A percentile compares a stretch with the other conserved stretches of the same genome.
Evolutionary conservation across 2,797 vertebrate species (phyloP).

Genomic region (Erethizon dorsatum): DNA sequence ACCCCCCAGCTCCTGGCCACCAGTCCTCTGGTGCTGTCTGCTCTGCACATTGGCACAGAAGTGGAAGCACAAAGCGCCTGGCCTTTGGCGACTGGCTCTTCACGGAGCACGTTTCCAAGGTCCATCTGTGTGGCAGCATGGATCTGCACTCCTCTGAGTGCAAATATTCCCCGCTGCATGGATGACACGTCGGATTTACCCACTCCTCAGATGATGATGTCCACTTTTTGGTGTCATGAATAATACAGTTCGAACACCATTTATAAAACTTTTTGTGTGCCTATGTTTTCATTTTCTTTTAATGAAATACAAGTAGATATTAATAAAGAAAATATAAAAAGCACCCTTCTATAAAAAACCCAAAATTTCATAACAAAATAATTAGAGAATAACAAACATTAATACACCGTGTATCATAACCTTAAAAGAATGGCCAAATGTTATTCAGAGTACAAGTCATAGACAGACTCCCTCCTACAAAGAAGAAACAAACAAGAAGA

Average conservation of each 20-base stretch:
- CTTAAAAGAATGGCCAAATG: neutral
- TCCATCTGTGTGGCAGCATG: fast-evolving
- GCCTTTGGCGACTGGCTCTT: neutral
- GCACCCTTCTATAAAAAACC: neutral
- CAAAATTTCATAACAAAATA: neutral
- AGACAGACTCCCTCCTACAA: neutral
- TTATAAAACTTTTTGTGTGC: neutral
- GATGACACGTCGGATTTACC: fast-evolving
- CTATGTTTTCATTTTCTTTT: neutral
- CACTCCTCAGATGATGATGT: neutral
- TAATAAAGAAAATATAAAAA: neutral
- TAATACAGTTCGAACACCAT: neutral
- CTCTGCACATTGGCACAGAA: neutral
- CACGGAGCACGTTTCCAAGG: neutral
- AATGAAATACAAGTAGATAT: neutral
- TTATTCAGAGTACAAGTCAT: neutral
- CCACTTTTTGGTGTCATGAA: neutral
- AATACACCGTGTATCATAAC: neutral
- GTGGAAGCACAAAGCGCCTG: neutral
- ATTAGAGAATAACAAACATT: neutral
- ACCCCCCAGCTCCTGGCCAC: neutral
- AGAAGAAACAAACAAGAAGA: neutral
- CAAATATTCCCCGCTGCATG: fast-evolving
- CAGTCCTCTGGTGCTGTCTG: neutral
- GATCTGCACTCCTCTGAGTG: neutral